These are phyloP conservation scores for Neodiprion virginianus DNA, from an alignment of 1,140 invertebrate species.

Conservation along the genomic window DNA sequence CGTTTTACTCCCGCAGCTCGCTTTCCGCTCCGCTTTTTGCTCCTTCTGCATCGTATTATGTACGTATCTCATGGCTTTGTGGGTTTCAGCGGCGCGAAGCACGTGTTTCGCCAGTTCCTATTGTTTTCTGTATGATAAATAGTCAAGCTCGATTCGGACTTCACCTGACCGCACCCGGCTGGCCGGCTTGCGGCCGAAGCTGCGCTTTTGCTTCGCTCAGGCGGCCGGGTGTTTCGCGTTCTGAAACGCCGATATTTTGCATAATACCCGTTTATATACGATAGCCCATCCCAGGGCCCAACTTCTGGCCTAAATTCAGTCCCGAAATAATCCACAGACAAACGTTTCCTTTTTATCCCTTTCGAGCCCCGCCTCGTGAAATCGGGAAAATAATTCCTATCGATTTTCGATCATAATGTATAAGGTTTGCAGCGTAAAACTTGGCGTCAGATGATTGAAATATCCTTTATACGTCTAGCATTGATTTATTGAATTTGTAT, in stretches of 20 bases:
- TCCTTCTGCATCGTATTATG: slow-evolving; percentile 39
- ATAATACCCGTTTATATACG: not conserved
- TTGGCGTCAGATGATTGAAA: too few species aligned
- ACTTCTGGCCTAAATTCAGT: not conserved
- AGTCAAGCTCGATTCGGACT: slow-evolving; percentile 26
- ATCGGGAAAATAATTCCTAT: too few species aligned
- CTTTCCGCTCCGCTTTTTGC: slow-evolving; percentile 14
- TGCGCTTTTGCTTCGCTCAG: slow-evolving; percentile 30
- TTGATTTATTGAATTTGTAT: too few species aligned
- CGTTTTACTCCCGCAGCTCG: slow-evolving; percentile 18
- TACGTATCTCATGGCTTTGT: slow-evolving; percentile 45
- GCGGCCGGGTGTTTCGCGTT: slow-evolving; percentile 20
- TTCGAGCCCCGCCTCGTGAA: too few species aligned
- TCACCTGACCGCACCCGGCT: slow-evolving; percentile 8
- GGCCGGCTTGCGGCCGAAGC: not conserved
- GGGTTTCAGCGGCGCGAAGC: slow-evolving; percentile 53
- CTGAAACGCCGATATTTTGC: slow-evolving; percentile 12
- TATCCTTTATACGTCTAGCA: too few species aligned
- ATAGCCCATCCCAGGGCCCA: not conserved
- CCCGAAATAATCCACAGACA: too few species aligned
- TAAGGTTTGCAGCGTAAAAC: too few species aligned
- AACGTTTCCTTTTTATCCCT: too few species aligned
- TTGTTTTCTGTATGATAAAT: slow-evolving; percentile 63
- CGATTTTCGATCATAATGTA: too few species aligned
- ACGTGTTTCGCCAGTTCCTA: slow-evolving; percentile 63